Conservation (phyloP, 2,888 invertebrate genomes). For the Agriopis aurantiaria region DNA sequence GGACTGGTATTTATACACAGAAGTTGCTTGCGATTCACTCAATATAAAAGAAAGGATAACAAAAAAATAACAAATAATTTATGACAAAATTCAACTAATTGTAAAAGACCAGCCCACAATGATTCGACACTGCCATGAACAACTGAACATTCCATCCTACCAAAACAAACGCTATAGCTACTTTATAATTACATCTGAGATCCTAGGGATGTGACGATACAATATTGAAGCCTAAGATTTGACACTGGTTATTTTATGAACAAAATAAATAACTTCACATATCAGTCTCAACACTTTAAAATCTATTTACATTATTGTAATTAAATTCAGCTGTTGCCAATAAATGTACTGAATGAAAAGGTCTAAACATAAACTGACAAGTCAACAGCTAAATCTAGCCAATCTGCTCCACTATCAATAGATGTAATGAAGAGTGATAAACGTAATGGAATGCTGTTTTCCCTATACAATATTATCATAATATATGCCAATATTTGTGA, state of each 20-base stretch:
- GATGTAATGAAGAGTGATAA: constrained; percentile 48
- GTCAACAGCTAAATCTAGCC: constrained; percentile 60
- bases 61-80: constrained; percentile 12
- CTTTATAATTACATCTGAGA: constrained; percentile 70
- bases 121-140: constrained; percentile 5
- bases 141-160: constrained; percentile 11
- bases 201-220: constrained; percentile 70
- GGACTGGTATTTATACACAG: constrained; percentile 16
- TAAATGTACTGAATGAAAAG: constrained; percentile 56
- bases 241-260: constrained; percentile 83
- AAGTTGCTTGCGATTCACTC: constrained; percentile 7
- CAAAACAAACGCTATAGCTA: constrained; percentile 52
- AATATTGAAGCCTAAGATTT: constrained; percentile 76
- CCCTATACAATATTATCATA: constrained; percentile 59
- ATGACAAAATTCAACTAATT: constrained; percentile 7
- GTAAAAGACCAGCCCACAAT: constrained; percentile 3
- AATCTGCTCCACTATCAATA: constrained; percentile 51
- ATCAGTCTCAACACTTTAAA: constrained; percentile 84
- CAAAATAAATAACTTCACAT: constrained; percentile 84
- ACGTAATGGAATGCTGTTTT: constrained; percentile 71
- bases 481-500: constrained; percentile 65
- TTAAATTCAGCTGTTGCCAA: constrained; percentile 73
- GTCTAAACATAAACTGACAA: constrained; percentile 35
- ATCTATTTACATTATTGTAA: constrained; percentile 81
- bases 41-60: constrained; percentile 4